phyloP scores from a whole-genome alignment of 2,113 vertebrate species.

The Perognathus longimembris region DNA sequence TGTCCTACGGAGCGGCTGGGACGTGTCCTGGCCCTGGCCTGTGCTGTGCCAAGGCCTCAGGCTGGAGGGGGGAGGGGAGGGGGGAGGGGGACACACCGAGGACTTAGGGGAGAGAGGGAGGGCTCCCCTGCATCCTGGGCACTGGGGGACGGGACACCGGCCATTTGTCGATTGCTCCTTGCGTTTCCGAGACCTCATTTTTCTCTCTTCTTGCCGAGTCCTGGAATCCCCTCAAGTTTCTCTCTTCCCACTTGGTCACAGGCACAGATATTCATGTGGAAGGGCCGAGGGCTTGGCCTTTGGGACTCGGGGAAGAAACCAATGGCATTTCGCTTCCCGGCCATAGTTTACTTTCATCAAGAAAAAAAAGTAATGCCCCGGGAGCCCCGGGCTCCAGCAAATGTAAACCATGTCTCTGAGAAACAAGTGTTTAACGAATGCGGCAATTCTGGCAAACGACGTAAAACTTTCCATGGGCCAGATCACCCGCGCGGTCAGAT shows the following conservation, averaged over 20 bases:
- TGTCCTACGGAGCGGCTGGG: not conserved
- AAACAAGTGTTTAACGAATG: slow-evolving; percentile 59
- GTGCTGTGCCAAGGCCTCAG: not conserved
- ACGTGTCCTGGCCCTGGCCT: fast-evolving
- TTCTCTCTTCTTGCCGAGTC: not conserved
- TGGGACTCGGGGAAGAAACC: not conserved
- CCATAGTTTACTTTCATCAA: slow-evolving; percentile 34
- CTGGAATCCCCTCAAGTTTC: not conserved
- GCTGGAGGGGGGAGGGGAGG: not conserved
- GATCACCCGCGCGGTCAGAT: too few relatives aligned
- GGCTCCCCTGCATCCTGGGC: too few relatives aligned
- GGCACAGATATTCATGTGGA: not conserved
- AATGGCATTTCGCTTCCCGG: not conserved
- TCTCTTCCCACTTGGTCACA: not conserved
- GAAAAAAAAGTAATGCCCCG: slow-evolving; percentile 16
- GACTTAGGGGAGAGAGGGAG: not conserved
- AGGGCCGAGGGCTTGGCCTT: not conserved
- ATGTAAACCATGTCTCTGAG: slow-evolving; percentile 56
- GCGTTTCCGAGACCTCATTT: not conserved
- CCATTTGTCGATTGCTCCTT: not conserved
- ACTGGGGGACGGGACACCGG: fast-evolving
- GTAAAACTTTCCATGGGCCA: not conserved
- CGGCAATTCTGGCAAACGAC: slow-evolving; percentile 4
- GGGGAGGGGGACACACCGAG: too few relatives aligned
- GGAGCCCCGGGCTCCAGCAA: slow-evolving; percentile 64